Evolutionary conservation across 1,140 invertebrate species (phyloP).

Genomic region (Heliconius melpomene): DNA sequence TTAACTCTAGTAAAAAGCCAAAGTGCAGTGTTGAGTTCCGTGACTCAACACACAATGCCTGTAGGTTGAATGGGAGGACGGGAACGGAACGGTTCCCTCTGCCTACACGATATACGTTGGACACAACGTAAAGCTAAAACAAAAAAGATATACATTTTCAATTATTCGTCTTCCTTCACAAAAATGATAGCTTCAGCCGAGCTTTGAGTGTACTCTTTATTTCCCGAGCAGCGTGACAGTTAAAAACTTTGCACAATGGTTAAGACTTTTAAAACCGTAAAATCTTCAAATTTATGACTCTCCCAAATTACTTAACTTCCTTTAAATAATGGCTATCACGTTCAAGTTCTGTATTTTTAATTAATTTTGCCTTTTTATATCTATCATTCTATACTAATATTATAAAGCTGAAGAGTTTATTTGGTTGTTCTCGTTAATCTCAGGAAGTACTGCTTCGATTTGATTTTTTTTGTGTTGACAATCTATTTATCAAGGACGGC

Average conservation of each 20-base stretch:
- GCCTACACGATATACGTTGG: background rate
- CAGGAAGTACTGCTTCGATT: too few species aligned
- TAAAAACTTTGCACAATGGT: slow-evolving; percentile 16
- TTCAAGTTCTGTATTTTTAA: background rate
- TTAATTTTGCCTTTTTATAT: slow-evolving; percentile 2
- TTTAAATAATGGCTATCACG: slow-evolving; percentile 19
- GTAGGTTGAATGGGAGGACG: too few species aligned
- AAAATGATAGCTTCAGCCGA: background rate
- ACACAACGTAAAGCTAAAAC: too few species aligned
- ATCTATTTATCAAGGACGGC: too few species aligned
- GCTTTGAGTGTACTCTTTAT: background rate
- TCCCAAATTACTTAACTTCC: slow-evolving; percentile 27
- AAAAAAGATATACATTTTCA: background rate
- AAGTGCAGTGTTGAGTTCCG: too few species aligned
- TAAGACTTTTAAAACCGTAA: slow-evolving; percentile 25
- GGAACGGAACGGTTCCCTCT: background rate
- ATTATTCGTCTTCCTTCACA: background rate
- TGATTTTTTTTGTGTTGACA: too few species aligned
- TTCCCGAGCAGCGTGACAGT: background rate
- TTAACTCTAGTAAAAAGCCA: too few species aligned
- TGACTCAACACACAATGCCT: too few species aligned
- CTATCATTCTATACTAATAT: too few species aligned
- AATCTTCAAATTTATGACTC: slow-evolving; percentile 29
- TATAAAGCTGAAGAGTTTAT: too few species aligned
- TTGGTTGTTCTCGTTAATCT: too few species aligned